Evolutionary conservation across 2,888 invertebrate species (phyloP), one percentile per base, ranked within the genome.

Genomic region (Julus scandinavius): DNA sequence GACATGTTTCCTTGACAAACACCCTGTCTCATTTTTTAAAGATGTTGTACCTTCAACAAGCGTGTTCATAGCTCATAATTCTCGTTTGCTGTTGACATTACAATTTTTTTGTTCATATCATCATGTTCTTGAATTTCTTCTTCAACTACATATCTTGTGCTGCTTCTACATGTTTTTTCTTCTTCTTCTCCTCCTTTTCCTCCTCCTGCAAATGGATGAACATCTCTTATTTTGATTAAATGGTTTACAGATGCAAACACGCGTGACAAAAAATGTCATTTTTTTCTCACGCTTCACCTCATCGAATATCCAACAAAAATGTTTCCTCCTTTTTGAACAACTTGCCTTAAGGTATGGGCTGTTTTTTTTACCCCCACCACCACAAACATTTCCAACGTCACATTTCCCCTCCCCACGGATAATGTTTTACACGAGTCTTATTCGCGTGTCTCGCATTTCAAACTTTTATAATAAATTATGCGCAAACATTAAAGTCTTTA

Each of bases 191-290:
- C n/a, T 63, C 2, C 63, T 6, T 0, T 5, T 3, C 13, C 17
- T 3, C 17, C 11, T 54, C n/a, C n/a, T 63, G 50, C 50, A 11
- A 29, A 50, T 17, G 72, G 72, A 72, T 29, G 20, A 72, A 29
- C 72, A 72, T 72, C 72, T 72, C 72, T 17, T 72, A 72, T 72
- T 72, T 72, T 72, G 72, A 72, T 72, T 72, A 72, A 72, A 72
- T 72, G 72, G 72, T 72, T 72, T 72, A 72, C 72, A 72, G 72
- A 72, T 72, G 72, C 72, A 72, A 72, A 72, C 72, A 72, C 29
- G 72, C 72, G 11, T 72, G 72, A 72, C 72, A 72, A 72, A 54
- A 63, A 72, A 72, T 72, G 72, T 72, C 72, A 72, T 72, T 72
- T 72, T 72, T 72, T 72, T 72, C 72, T 72, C 72, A 72, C 29